Conservation (phyloP, 2,888 invertebrate species). For the Adelognathus sp. region DNA sequence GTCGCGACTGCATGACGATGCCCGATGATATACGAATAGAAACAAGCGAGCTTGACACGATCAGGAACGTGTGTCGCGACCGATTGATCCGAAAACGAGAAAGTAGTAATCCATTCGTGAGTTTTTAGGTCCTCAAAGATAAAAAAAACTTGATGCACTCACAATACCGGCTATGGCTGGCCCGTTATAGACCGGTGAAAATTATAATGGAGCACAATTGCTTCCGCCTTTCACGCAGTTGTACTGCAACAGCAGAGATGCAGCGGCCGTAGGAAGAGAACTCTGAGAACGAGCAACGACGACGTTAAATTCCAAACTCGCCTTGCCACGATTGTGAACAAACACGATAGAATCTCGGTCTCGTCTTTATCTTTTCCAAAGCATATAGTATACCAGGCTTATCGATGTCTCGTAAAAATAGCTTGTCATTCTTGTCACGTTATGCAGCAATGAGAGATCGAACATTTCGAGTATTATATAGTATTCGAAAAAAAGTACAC, state of each 20-base stretch:
- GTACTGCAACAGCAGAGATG: slow-evolving; percentile 2
- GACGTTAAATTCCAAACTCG: slow-evolving; percentile 32
- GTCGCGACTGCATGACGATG: neutral
- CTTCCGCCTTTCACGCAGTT: slow-evolving; percentile 50
- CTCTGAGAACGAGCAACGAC: slow-evolving; percentile 27
- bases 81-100: neutral
- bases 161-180: slow-evolving; percentile 28
- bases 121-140: slow-evolving; percentile 13
- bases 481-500: neutral
- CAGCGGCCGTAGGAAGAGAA: slow-evolving; percentile 31
- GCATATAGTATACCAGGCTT: too few relatives aligned
- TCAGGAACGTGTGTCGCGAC: too few relatives aligned
- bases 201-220: slow-evolving; percentile 51
- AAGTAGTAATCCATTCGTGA: neutral
- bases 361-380: neutral
- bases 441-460: neutral
- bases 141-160: slow-evolving; percentile 1
- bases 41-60: neutral
- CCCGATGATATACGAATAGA: neutral
- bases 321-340: slow-evolving; percentile 27
- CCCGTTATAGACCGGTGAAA: slow-evolving; percentile 43
- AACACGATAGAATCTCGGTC: slow-evolving; percentile 18
- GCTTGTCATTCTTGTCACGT: neutral
- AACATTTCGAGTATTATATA: neutral
- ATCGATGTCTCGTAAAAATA: neutral